Percentiles rank a stretch among this genome's conserved stretches.
Conservation (phyloP, 2,888 invertebrate genomes). For the Entomobrya proxima region DNA sequence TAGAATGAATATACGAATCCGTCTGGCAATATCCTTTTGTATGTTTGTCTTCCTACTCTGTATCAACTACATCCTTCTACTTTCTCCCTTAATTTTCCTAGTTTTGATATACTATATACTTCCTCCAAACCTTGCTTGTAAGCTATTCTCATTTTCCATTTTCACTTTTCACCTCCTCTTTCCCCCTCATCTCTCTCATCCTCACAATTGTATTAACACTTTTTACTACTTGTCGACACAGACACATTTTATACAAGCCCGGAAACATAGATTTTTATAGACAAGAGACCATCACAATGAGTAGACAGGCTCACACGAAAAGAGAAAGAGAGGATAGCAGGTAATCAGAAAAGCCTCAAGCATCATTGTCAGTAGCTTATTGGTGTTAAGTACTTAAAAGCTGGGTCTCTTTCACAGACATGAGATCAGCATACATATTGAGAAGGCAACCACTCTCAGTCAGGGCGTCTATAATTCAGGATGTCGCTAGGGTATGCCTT, state of each 20-base stretch:
- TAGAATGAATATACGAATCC: background rate
- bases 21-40: background rate
- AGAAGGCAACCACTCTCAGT: too few species aligned
- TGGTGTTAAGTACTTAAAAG: slow-evolving; percentile 58
- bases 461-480: too few species aligned
- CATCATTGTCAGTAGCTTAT: slow-evolving; percentile 55
- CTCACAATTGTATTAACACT: slow-evolving; percentile 53
- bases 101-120: slow-evolving; percentile 32
- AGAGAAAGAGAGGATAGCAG: slow-evolving; percentile 19
- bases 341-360: slow-evolving; percentile 57
- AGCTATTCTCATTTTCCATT: slow-evolving; percentile 27
- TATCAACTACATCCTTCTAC: slow-evolving; percentile 1
- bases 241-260: background rate
- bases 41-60: background rate
- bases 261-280: background rate
- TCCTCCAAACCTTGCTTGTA: slow-evolving; percentile 5
- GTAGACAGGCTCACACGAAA: slow-evolving; percentile 1
- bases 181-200: slow-evolving; percentile 17
- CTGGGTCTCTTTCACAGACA: slow-evolving; percentile 24
- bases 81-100: slow-evolving; percentile 26
- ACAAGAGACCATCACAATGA: slow-evolving; percentile 5
- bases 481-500: background rate
- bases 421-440: background rate
- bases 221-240: slow-evolving; percentile 40
- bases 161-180: slow-evolving; percentile 36